phyloP scores from a whole-genome alignment of 2,797 vertebrate species.

The Enteromius thamalakanensis region DNA sequence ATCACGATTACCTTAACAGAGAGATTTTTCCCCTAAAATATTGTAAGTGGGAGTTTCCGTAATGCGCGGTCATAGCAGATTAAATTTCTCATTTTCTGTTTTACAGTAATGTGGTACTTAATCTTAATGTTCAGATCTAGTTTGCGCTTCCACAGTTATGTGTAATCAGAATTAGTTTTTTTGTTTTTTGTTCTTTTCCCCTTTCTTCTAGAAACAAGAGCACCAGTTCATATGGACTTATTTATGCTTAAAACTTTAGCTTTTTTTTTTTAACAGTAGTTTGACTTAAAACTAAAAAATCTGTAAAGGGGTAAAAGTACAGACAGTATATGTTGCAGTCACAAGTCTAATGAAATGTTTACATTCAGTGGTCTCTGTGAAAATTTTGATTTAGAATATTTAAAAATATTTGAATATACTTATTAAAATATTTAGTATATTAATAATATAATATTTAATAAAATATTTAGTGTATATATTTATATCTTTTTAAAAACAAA shows the following conservation, averaged over 20 bases:
- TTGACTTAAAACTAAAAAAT: neutral
- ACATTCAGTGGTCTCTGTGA: neutral
- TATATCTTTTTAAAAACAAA: too few species aligned
- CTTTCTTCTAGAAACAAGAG: constrained; percentile 9
- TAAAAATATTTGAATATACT: neutral
- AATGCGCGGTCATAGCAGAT: constrained; percentile 38
- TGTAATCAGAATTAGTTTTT: neutral
- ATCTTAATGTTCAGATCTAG: constrained; percentile 24
- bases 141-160: neutral
- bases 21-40: constrained; percentile 32
- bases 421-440: neutral
- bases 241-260: neutral
- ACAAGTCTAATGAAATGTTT: neutral
- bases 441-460: neutral
- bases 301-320: neutral
- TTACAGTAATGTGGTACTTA: constrained; percentile 43
- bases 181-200: too few species aligned
- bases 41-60: constrained; percentile 48
- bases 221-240: neutral
- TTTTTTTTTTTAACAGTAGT: neutral
- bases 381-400: neutral
- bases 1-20: constrained; percentile 16
- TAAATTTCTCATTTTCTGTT: constrained; percentile 27
- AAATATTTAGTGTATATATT: neutral
- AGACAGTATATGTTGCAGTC: neutral